Evolutionary conservation across 2,113 vertebrate species (phyloP), one percentile per base, ranked within the genome.

Genomic region (Tiliqua scincoides): DNA sequence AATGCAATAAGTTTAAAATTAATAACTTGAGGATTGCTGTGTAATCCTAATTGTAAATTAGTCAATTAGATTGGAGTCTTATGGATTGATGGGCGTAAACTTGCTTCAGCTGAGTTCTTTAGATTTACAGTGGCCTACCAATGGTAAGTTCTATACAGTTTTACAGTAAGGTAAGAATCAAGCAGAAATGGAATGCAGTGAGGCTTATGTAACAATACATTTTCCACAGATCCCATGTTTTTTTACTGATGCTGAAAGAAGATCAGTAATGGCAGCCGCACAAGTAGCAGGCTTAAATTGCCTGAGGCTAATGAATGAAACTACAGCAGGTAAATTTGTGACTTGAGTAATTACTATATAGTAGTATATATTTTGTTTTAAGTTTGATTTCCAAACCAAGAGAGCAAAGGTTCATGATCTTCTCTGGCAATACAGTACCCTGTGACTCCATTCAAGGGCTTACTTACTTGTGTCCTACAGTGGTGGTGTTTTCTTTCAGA

Each of bases 211-310:
- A 85, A 86, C n/a, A 75, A 20, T 35, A 75, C 25, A 21, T 74
- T 74, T 52, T 77, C 67, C 90, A 85, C 90, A 99, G 98, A 97
- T 99, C 76, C 98, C 98, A 5, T 97, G 98, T 92, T 99, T 99
- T 92, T 99, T 98, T 95, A 99, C 98, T 84, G 98, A 99, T 93
- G 96, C 97, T 17, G 97, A 99, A 88, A 97, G 98, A 82, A 97
- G 98, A 54, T 99, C 98, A 2, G 97, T 99, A 93, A 97, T 99
- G 89, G 97, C 98, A 59, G 98, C 98, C 37, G 96, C 97, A 80
- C 98, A 99, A 89, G 98, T 99, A 11, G 98, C 98, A 68, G 98
- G 98, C 63, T 95, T 99, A 92, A 99, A 99, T 93, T 99, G 98
- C 93, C 95, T 99, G 93, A 97, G 97, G 83, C 94, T 99, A 76